Base-by-base conservation (phyloP, 2,888 invertebrate species). In the Melipona beecheii region DNA sequence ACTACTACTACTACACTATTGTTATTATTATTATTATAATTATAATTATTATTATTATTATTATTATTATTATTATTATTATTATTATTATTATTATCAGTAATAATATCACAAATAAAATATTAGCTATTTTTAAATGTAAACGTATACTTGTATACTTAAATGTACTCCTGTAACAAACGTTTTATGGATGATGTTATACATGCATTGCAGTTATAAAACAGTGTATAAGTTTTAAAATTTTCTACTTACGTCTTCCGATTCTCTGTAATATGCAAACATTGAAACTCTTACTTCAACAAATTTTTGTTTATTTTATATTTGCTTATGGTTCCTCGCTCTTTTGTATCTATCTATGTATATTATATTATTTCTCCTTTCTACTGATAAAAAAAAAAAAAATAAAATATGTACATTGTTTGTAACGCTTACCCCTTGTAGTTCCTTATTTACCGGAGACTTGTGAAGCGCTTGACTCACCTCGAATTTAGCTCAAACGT, bases 101-200 rank as follows among this genome's bases (percentile, higher is more conserved):
- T 21, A 52, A 21, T 27, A 24, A 19, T 4, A 27, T 60, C 17
- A 24, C 62, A 62, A 82, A 88, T 83, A 87, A 90, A 88, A 85
- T 87, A 86, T 91, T 92, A 90, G 88, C 83, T 85, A 83, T 89
- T 87, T 88, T 88, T 87, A 86, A 58, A n/a, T 24, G 56, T 60
- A 19, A 90, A 84, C 82, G 84, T 89, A 87, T 79, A 85, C 68
- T 75, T 87, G 88, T 85, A 81, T 88, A 31, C 88, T 89, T 81
- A 83, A 88, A 83, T 86, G 86, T 90, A 91, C 78, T 90, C 88
- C 86, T 91, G 88, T 90, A 90, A 88, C 74, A 86, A 75, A 89
- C 88, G 89, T 76, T 89, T 90, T 91, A 84, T 84, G 83, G 69
- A 83, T 77, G 83, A 86, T 85, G 86, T 86, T 88, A 84, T 75